phyloP scores from a whole-genome alignment of 2,888 invertebrate genomes.

The Alsophila aescularia region DNA sequence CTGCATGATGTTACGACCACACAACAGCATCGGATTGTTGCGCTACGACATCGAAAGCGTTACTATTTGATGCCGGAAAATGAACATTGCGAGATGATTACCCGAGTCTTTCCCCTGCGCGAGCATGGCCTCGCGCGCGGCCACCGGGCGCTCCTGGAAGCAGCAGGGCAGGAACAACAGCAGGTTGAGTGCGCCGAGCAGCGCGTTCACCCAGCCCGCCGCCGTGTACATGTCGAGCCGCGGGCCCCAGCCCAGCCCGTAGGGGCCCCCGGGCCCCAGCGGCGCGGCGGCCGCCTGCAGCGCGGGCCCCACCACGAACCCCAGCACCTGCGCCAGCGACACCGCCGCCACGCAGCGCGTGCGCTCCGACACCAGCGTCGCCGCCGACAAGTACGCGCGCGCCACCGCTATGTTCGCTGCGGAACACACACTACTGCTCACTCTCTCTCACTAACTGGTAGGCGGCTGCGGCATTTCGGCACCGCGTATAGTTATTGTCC shows the following conservation, averaged over 20 bases:
- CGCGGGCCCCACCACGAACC: constrained; percentile 94
- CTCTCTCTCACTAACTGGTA: too few relatives aligned
- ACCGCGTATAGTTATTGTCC: too few relatives aligned
- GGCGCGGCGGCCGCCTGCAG: constrained; percentile 92
- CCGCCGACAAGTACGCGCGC: constrained; percentile 92
- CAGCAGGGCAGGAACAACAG: constrained; percentile 89
- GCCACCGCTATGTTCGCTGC: constrained; percentile 93
- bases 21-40: too few relatives aligned
- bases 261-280: constrained; percentile 85
- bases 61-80: too few relatives aligned
- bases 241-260: constrained; percentile 72
- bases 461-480: too few relatives aligned
- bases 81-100: too few relatives aligned
- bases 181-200: constrained; percentile 89
- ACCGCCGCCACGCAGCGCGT: constrained; percentile 93
- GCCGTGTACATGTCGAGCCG: constrained; percentile 95
- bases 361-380: constrained; percentile 91
- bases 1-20: too few relatives aligned
- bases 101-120: constrained; percentile 88
- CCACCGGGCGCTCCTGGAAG: constrained; percentile 91
- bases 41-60: too few relatives aligned
- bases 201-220: constrained; percentile 92
- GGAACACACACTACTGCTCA: neutral
- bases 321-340: constrained; percentile 93
- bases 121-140: constrained; percentile 91